Base-by-base conservation (phyloP, 2,888 invertebrate species). In the Nephrotoma appendiculata region DNA sequence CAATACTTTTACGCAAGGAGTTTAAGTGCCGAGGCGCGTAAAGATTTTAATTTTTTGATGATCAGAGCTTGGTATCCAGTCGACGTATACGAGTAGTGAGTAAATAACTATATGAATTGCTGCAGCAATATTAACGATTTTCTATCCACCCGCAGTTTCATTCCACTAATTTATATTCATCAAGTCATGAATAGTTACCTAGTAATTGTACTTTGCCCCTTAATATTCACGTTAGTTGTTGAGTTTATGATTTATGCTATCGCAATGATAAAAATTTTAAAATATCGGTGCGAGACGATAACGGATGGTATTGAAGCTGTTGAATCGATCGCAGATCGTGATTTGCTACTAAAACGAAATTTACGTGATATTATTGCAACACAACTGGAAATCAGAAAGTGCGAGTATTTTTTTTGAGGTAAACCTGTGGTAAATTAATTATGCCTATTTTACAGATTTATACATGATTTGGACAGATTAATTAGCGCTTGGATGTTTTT, bases 401-500 rank as follows among this genome's bases (percentile, higher is more conserved):
- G n/a, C n/a, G 19, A 43, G 41, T 12, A n/a, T 83, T 41, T 9
- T 41, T 9, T 9, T 83, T 31, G 31, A 2, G 31, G 1, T 3
- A 31, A 31, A 31, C 31, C 31, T 31, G 3, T 48, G 11, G 11
- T 4, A 12, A 12, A 48, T 31, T 31, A 31, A 1, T 31, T 3
- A 31, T 15, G 5, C 19, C 0, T 83, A 19, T 41, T 31, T 31
- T 31, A 5, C 43, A 85, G 85, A n/a, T 85, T 43, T 85, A 19
- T 85, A 0, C 15, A 43, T 41, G 71, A 71, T 15, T 44, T 87
- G 9, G 19, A 83, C 41, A 19, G 11, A n/a, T 83, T 87, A 41
- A 86, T 87, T 42, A 83, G 83, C 15, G 41, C 52, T 19, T n/a
- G 86, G 31, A 31, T 87, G 41, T 86, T 87, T 83, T 15, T 87